A percentile compares a stretch with the other conserved stretches of the same genome.
These are phyloP conservation scores for Agrilus planipennis DNA, from an alignment of 1,140 invertebrate species.

Conservation along the genomic window DNA sequence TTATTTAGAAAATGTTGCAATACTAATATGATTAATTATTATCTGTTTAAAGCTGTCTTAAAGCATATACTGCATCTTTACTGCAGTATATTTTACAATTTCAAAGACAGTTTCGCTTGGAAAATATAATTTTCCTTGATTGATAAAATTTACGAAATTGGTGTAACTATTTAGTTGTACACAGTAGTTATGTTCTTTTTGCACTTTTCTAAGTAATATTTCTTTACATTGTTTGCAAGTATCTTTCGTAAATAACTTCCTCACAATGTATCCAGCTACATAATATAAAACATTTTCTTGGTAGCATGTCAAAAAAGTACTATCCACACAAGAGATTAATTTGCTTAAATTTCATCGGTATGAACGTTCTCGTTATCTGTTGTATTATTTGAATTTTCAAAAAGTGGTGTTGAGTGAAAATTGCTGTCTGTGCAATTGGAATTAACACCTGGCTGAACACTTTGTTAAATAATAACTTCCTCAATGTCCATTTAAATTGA, in stretches of 20 bases:
- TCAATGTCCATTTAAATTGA: conserved; percentile 14
- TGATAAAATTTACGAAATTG: not conserved
- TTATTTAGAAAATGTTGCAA: not conserved
- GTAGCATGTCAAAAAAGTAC: too few species aligned
- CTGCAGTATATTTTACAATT: conserved; percentile 2
- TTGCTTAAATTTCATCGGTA: too few species aligned
- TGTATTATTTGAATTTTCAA: too few species aligned
- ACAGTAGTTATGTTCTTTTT: not conserved
- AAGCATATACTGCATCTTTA: not conserved
- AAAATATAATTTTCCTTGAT: conserved; percentile 4
- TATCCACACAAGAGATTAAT: too few species aligned
- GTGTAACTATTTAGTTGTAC: not conserved
- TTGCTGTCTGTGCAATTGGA: conserved; percentile 13
- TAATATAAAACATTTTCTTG: conserved; percentile 14
- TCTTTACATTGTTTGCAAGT: too few species aligned
- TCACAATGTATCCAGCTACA: conserved; percentile 13
- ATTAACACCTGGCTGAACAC: conserved; percentile 15
- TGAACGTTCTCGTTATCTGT: too few species aligned
- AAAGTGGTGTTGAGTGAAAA: too few species aligned
- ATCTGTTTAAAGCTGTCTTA: not conserved
- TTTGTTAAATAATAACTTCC: conserved; percentile 19
- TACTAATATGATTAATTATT: not conserved
- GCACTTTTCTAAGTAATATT: too few species aligned
- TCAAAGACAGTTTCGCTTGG: not conserved
- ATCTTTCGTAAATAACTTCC: conserved; percentile 13